Base-by-base conservation (phyloP, 2,113 vertebrate species). In the Sapayoa aenigma region DNA sequence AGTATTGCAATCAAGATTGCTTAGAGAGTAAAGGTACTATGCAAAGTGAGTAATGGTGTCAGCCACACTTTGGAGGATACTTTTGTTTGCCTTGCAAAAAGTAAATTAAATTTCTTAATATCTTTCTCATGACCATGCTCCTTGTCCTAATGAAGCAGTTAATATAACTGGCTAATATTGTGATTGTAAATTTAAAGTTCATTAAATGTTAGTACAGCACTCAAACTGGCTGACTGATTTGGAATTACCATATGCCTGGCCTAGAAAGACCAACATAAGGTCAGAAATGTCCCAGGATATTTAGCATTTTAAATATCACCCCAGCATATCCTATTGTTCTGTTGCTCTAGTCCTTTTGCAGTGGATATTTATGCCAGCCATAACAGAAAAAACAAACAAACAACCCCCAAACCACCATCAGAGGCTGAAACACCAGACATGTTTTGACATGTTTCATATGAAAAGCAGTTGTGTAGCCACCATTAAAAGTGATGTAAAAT, bases 71-170 rank as follows among this genome's bases (percentile, higher is more conserved):
- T 58, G 50, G 62, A 75, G 42, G 27, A 85, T 79, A 56, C 81
- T 92, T 96, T 53, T 87, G 66, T 83, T 76, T 93, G 55, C 59
- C 25, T 87, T 88, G 56, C 65, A 84, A 58, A 94, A 93, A 80
- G 58, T 71, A 89, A 95, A 95, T 95, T 76, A 74, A 86, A 84
- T 69, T 35, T 92, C 52, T 56, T 85, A 75, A 44, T 60, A 55
- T 72, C 37, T 66, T 88, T 42, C 53, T 81, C 50, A 84, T 94
- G 75, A 83, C 69, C 39, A 30, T 72, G 66, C 69, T 93, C 42
- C 6, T 92, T 79, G 88, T 80, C 27, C 69, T 95, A 95, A 96
- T 88, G 79, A 88, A 93, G 87, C 62, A 82, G 82, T 88, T 90
- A 81, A 96, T 85, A 80, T 60, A 88, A 28, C 31, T 62, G 27